Conservation (phyloP, 2,888 invertebrate genomes). For the Nemurella pictetii region DNA sequence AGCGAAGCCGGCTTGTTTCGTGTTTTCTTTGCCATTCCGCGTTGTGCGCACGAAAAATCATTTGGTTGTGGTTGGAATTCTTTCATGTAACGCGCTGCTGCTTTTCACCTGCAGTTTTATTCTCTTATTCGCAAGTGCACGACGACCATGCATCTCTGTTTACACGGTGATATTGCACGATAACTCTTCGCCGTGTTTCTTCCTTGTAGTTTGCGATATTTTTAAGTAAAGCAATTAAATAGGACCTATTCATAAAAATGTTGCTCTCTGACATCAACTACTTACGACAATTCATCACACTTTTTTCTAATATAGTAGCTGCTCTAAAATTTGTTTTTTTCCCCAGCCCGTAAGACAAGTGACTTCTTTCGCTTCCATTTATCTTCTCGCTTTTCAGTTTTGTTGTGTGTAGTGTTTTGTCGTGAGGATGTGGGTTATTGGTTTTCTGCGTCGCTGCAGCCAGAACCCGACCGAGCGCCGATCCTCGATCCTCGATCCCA, state of each 20-base stretch:
- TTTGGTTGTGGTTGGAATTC: background rate
- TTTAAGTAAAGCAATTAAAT: background rate
- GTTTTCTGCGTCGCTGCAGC: background rate
- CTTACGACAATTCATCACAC: slow-evolving; percentile 11
- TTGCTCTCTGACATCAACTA: background rate
- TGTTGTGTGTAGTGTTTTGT: slow-evolving; percentile 1
- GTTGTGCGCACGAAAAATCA: background rate
- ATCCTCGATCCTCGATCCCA: too few species aligned
- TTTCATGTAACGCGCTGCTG: background rate
- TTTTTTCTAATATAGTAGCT: slow-evolving; percentile 9
- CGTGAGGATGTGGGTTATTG: slow-evolving; percentile 2
- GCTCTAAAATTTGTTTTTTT: slow-evolving; percentile 1
- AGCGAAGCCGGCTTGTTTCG: background rate
- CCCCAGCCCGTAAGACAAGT: background rate
- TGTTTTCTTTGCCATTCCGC: background rate
- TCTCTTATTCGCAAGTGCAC: background rate
- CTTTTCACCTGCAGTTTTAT: background rate
- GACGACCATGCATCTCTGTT: too few species aligned
- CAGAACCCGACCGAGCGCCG: background rate
- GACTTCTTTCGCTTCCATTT: slow-evolving; percentile 19
- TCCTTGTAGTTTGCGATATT: background rate
- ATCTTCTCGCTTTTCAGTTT: slow-evolving; percentile 6
- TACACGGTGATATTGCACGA: too few species aligned
- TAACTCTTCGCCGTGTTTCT: too few species aligned
- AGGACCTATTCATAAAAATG: background rate